A percentile compares a stretch with the other conserved stretches of the same genome.
These are phyloP conservation scores for Anguilla rostrata DNA, from an alignment of 2,113 vertebrate genomes.

Conservation along the genomic window DNA sequence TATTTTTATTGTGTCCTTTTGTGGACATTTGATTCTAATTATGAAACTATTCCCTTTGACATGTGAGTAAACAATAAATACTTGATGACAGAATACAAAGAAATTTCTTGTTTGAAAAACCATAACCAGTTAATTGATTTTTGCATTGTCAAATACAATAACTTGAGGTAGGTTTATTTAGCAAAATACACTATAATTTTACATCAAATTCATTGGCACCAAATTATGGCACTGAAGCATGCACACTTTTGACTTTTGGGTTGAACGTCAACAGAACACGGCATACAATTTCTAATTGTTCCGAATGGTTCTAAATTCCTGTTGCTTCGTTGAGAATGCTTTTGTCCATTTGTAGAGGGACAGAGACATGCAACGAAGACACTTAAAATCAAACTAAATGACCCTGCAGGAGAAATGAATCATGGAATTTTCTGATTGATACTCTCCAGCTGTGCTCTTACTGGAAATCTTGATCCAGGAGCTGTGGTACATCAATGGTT, in stretches of 20 bases:
- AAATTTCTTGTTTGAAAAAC: neutral
- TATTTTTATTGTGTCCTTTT: no score
- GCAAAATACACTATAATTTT: no score
- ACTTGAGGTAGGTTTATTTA: no score
- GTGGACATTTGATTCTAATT: no score
- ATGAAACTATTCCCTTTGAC: neutral
- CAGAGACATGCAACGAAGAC: neutral
- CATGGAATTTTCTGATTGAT: no score
- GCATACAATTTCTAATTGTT: neutral
- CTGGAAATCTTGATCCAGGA: neutral
- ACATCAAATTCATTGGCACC: no score
- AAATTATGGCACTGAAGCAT: no score
- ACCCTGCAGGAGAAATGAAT: no score
- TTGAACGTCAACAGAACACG: neutral
- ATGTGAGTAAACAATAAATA: neutral
- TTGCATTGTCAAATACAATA: neutral
- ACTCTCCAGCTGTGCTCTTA: no score
- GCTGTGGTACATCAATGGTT: neutral
- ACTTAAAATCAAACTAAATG: no score
- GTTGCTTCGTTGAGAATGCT: conserved; percentile 57
- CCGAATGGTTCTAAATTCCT: conserved; percentile 44
- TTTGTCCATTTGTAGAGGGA: conserved; percentile 57
- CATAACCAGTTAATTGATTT: neutral
- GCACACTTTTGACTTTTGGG: neutral
- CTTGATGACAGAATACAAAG: neutral